These are phyloP conservation scores for Rhabdomys dilectus DNA, from an alignment of 2,113 vertebrate species.

Conservation along the genomic window DNA sequence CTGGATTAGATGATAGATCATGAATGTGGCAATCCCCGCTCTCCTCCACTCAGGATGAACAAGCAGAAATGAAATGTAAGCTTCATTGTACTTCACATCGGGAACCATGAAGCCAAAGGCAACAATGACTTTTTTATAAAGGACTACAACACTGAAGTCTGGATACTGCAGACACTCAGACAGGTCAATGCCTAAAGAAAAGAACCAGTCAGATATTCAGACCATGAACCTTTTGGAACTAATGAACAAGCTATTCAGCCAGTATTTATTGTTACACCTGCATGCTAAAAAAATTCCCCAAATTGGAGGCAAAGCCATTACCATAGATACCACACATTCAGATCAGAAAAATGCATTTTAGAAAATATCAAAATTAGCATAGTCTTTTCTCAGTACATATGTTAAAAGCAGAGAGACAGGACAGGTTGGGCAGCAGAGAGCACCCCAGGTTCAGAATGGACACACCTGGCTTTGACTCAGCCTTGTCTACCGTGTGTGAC, in stretches of 20 bases:
- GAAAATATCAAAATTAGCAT: slow-evolving; percentile 65
- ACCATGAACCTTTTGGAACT: neutral
- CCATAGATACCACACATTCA: slow-evolving; percentile 35
- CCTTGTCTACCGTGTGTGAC: neutral
- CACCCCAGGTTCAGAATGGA: neutral
- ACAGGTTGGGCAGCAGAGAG: neutral
- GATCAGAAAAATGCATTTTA: slow-evolving; percentile 63
- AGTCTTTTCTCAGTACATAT: slow-evolving; percentile 6
- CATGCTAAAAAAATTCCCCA: slow-evolving; percentile 33
- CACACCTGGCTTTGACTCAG: neutral
- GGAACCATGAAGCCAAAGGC: slow-evolving; percentile 99
- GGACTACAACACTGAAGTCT: slow-evolving; percentile 98
- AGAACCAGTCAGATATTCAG: slow-evolving; percentile 39
- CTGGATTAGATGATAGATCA: slow-evolving; percentile 99
- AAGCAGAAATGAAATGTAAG: slow-evolving; percentile 98
- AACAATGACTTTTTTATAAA: slow-evolving; percentile 97
- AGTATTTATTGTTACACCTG: slow-evolving; percentile 46
- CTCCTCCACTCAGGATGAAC: slow-evolving; percentile 99
- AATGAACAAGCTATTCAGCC: neutral
- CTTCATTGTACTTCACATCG: slow-evolving; percentile 98
- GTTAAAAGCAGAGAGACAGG: neutral
- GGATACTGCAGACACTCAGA: slow-evolving; percentile 99
- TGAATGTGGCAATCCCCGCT: slow-evolving; percentile 98
- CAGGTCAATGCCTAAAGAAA: slow-evolving; percentile 93
- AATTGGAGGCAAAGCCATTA: slow-evolving; percentile 45